Evolutionary conservation across 2,113 vertebrate species (phyloP), one percentile per base, ranked within the genome.

Genomic region (Hirundichthys speculiger): DNA sequence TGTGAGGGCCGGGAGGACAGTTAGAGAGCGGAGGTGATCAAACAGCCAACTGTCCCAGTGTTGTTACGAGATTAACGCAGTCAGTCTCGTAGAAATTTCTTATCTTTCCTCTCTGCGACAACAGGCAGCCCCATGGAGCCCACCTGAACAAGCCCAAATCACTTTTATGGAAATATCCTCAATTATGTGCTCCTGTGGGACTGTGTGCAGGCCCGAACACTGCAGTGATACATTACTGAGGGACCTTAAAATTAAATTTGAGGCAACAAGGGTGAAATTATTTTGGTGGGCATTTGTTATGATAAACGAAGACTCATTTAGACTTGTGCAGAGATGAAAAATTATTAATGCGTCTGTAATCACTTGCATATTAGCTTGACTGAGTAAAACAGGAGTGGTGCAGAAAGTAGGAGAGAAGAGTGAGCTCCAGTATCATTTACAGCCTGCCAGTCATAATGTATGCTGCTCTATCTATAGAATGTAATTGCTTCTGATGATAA

Each of bases 331-430:
- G 64, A 62, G 72, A 81, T 50, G 69, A 86, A 82, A 77, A 79
- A 75, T 77, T 73, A 87, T 90, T 75, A 73, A 81, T 69, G 62
- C 5, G 15, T 54, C n/a, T n/a, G 64, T 84, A 86, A 91, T 90
- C 71, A 81, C 66, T 78, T 57, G 21, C 67, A 82, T 69, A 80
- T 88, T 71, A 86, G 75, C 58, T 34, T 38, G 79, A 75, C 56
- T 75, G 65, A 64, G 60, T 50, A 60, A 80, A 79, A 71, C 34
- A 75, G 73, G 70, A 80, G 70, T 41, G 59, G 30, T 59, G 78
- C 74, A 73, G 50, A 75, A 73, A 73, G 75, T 40, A 52, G 64
- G 16, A 66, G 16, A 59, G 55, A 52, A 34, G 53, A 61, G 40
- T 43, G 27, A 64, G 52, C 62, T 55, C 52, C 61, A 15, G 48